Percentiles rank a stretch among this genome's conserved stretches.
Conservation (phyloP, 2,888 invertebrate genomes). For the Spodoptera littoralis region DNA sequence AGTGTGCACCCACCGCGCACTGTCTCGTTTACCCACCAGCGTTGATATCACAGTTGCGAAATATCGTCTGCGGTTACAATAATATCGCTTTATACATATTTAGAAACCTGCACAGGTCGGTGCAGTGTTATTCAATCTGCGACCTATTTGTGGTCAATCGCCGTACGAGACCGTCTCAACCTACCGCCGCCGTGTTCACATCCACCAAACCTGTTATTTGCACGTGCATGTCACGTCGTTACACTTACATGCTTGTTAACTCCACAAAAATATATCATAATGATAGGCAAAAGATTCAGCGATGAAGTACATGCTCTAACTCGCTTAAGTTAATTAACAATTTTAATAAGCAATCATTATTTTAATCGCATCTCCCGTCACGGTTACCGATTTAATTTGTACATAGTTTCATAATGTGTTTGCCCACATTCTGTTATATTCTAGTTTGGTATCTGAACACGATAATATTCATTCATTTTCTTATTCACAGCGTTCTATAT, state of each 20-base stretch:
- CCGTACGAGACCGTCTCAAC: conserved; percentile 67
- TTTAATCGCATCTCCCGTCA: conserved; percentile 75
- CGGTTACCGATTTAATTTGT: conserved; percentile 73
- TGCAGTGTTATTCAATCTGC: conserved; percentile 84
- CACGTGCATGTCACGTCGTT: conserved; percentile 42
- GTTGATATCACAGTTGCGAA: conserved; percentile 72
- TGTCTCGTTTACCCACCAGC: conserved; percentile 46
- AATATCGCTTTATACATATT: conserved; percentile 83
- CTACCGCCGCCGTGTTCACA: conserved; percentile 37
- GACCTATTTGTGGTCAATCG: conserved; percentile 86
- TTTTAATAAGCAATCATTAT: conserved; percentile 76
- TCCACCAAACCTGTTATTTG: conserved; percentile 61
- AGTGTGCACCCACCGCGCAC: conserved; percentile 48
- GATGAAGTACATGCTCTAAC: conserved; percentile 56
- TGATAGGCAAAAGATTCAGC: conserved; percentile 35
- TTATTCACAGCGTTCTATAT: conserved; percentile 53
- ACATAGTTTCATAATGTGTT: conserved; percentile 62
- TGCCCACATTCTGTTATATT: conserved; percentile 53
- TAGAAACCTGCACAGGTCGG: conserved; percentile 83
- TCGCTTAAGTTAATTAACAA: conserved; percentile 73
- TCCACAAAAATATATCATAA: conserved; percentile 36
- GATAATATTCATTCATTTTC: conserved; percentile 57
- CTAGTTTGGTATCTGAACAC: conserved; percentile 57
- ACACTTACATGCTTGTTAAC: conserved; percentile 34
- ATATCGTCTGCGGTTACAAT: conserved; percentile 80